phyloP scores from a whole-genome alignment of 2,113 vertebrate species.

The Dicentrarchus labrax region DNA sequence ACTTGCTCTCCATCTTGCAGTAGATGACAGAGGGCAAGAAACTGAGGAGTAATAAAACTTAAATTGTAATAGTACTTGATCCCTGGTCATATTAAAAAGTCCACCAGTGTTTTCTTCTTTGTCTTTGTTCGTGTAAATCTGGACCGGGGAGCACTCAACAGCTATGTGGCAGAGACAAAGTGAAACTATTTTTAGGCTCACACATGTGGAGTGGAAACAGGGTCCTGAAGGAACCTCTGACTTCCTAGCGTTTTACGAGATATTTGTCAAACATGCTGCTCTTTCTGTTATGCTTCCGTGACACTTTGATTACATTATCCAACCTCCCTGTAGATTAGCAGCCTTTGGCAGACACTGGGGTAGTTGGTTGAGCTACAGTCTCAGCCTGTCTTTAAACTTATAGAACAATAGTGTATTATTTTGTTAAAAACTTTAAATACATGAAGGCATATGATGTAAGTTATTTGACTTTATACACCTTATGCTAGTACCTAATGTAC shows the following conservation, averaged over 20 bases:
- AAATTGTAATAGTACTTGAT: conserved; percentile 46
- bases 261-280: conserved; percentile 77
- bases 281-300: conserved; percentile 79
- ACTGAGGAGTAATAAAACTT: conserved; percentile 42
- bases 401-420: conserved; percentile 24
- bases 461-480: conserved; percentile 5
- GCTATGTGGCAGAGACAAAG: conserved; percentile 69
- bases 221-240: conserved; percentile 78
- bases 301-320: conserved; percentile 83
- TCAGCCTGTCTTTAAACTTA: conserved; percentile 18
- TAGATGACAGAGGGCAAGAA: conserved; percentile 32
- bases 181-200: conserved; percentile 83
- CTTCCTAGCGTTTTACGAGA: conserved; percentile 80
- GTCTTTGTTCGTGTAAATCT: conserved; percentile 50
- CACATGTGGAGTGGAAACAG: conserved; percentile 82
- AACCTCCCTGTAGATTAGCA: conserved; percentile 75
- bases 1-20: conserved; percentile 16
- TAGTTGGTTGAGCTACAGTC: conserved; percentile 24
- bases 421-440: conserved; percentile 16
- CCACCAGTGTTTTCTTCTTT: conserved; percentile 22
- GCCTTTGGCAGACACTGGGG: conserved; percentile 47
- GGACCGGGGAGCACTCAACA: conserved; percentile 60
- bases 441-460: conserved; percentile 7
- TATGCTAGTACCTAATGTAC: neutral
- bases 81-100: conserved; percentile 46